These are phyloP conservation scores for Globicephala melas DNA, from an alignment of 2,113 vertebrate species.

Conservation along the genomic window DNA sequence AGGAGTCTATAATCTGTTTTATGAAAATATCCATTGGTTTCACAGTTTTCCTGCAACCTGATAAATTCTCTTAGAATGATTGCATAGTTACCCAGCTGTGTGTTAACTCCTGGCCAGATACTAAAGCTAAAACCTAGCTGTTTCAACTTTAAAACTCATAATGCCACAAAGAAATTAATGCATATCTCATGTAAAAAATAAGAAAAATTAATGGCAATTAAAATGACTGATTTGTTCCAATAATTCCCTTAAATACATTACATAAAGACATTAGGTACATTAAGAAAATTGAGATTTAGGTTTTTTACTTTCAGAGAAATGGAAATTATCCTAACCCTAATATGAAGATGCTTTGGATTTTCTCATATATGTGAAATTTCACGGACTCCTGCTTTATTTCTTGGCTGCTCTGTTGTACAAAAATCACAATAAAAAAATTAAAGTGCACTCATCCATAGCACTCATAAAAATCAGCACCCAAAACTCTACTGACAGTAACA, in stretches of 20 bases:
- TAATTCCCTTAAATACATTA: constrained; percentile 6
- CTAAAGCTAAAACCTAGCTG: not conserved
- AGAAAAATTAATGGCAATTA: constrained; percentile 5
- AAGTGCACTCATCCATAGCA: not conserved
- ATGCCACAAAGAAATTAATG: not conserved
- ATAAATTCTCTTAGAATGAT: constrained; percentile 29
- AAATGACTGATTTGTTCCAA: not conserved
- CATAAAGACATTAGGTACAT: not conserved
- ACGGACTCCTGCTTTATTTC: not conserved
- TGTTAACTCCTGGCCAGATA: not conserved
- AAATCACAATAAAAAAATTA: constrained; percentile 22
- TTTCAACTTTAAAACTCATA: constrained; percentile 36
- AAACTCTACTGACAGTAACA: not conserved
- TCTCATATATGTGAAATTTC: not conserved
- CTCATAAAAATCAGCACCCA: not conserved
- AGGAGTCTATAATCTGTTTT: not conserved
- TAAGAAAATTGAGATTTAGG: not conserved
- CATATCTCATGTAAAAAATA: not conserved
- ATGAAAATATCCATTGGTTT: constrained; percentile 33
- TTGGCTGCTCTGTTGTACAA: not conserved
- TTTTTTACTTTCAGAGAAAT: constrained; percentile 40
- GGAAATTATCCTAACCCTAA: not conserved
- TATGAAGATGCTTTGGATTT: constrained; percentile 11
- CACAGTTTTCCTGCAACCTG: constrained; percentile 4
- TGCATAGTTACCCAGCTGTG: not conserved